A percentile compares a stretch with the other conserved stretches of the same genome.
Evolutionary conservation across 2,113 vertebrate species (phyloP).

Genomic region (Acanthochromis polyacanthus): DNA sequence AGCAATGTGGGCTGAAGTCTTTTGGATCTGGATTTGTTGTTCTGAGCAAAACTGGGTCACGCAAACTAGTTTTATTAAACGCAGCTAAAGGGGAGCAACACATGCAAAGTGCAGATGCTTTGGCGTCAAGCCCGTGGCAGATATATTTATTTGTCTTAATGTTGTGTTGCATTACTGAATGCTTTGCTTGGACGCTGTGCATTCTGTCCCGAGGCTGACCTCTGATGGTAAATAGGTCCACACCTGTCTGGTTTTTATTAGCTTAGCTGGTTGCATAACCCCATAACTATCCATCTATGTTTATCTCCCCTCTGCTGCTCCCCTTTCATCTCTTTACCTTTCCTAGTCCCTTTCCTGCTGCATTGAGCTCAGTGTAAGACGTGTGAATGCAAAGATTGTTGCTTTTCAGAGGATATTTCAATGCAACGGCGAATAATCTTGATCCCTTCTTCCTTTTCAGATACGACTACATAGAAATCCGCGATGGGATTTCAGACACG

Average conservation of each 20-base stretch:
- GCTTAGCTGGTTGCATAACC: conserved; percentile 49
- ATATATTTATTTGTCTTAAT: conserved; percentile 45
- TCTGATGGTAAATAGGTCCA: conserved; percentile 40
- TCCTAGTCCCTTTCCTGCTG: conserved; percentile 18
- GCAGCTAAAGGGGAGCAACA: conserved; percentile 33
- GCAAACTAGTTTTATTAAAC: conserved; percentile 51
- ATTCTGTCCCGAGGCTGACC: conserved; percentile 46
- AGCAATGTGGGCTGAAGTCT: conserved; percentile 8
- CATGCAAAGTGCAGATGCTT: conserved; percentile 10
- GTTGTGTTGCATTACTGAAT: conserved; percentile 46
- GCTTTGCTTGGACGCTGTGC: conserved; percentile 24
- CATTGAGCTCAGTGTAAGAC: background rate
- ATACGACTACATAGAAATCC: conserved; percentile 98
- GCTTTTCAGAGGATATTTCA: background rate
- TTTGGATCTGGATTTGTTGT: conserved; percentile 35
- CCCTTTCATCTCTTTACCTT: conserved; percentile 28
- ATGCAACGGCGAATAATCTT: background rate
- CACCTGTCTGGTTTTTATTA: conserved; percentile 73
- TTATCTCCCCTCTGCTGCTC: conserved; percentile 7
- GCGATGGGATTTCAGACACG: conserved; percentile 90
- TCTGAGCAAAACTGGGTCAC: conserved; percentile 10
- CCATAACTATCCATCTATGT: conserved; percentile 45
- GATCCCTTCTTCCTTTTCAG: conserved; percentile 69
- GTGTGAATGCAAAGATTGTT: background rate
- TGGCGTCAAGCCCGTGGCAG: background rate